Percentiles rank a stretch among this genome's conserved stretches.
Evolutionary conservation across 2,888 invertebrate genomes (phyloP).

Genomic region (Augiades crinisus): DNA sequence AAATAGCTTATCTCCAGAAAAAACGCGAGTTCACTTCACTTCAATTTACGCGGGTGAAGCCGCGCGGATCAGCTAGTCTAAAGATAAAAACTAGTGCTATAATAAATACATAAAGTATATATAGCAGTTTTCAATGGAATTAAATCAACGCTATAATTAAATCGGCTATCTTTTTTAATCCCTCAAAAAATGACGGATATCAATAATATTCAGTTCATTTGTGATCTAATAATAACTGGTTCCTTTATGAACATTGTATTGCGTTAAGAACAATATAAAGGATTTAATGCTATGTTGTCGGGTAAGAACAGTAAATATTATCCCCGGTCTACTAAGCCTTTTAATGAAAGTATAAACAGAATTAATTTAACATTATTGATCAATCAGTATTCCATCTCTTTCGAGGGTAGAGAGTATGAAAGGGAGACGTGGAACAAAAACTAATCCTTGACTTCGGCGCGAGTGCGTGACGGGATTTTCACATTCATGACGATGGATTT

Average conservation of each 20-base stretch:
- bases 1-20: too few species aligned
- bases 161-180: background rate
- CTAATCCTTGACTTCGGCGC: slow-evolving; percentile 25
- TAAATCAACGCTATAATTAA: background rate
- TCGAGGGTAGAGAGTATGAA: slow-evolving; percentile 26
- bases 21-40: too few species aligned
- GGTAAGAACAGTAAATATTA: slow-evolving; percentile 19
- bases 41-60: too few species aligned
- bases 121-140: background rate
- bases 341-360: slow-evolving; percentile 40
- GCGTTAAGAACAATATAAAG: background rate
- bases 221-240: background rate
- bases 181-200: background rate
- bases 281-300: background rate
- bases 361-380: slow-evolving; percentile 38
- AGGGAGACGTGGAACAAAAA: slow-evolving; percentile 33
- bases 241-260: background rate
- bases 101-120: background rate
- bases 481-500: too few species aligned
- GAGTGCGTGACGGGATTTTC: slow-evolving; percentile 39
- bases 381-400: slow-evolving; percentile 33
- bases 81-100: background rate
- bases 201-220: background rate
- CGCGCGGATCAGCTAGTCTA: too few species aligned
- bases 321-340: slow-evolving; percentile 36